Evolutionary conservation across 2,797 vertebrate genomes (phyloP), one percentile per base, ranked within the genome.

Genomic region (Okamejei kenojei): DNA sequence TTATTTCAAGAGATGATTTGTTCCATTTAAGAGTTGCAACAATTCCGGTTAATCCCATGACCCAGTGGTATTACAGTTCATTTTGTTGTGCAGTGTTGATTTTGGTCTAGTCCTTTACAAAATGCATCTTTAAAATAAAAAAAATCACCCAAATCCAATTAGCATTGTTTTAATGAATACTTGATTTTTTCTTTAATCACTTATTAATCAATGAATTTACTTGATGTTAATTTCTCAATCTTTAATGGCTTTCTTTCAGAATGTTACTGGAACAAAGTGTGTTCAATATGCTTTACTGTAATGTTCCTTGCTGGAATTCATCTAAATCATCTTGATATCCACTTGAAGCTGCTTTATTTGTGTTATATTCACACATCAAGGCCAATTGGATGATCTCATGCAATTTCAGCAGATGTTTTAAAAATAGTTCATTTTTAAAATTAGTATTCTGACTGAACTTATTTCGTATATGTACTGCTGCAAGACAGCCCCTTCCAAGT

Each of bases 71-170:
- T 19, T 73, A 73, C 35, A 73, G 88, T 38, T 45, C 0, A 73
- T 71, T 71, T 74, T 73, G 35, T 38, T 38, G 13, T 38, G 35
- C 88, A 74, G n/a, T 76, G 7, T 76, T 74, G 90, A 92, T 76
- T 74, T 92, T 92, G 71, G 71, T 76, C 90, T 92, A n/a, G 26
- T 92, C 71, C 26, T 54, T 92, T 23, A 74, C 29, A 76, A 54
- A 92, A 92, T 76, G 71, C 38, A 76, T 92, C 29, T 32, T n/a
- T 19, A n/a, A n/a, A n/a, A 45, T 54, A 73, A 76, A 29, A 15
- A 80, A 91, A 91, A 29, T 92, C 26, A 17, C 68, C 35, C 76
- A 71, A 92, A 92, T 92, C 54, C 71, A 74, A 92, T 29, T 74
- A 76, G 76, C 71, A 92, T 76, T 45, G 38, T 92, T 92, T 23